A percentile compares a stretch with the other conserved stretches of the same genome.
Conservation (phyloP, 2,797 vertebrate genomes). For the Hipposideros larvatus region DNA sequence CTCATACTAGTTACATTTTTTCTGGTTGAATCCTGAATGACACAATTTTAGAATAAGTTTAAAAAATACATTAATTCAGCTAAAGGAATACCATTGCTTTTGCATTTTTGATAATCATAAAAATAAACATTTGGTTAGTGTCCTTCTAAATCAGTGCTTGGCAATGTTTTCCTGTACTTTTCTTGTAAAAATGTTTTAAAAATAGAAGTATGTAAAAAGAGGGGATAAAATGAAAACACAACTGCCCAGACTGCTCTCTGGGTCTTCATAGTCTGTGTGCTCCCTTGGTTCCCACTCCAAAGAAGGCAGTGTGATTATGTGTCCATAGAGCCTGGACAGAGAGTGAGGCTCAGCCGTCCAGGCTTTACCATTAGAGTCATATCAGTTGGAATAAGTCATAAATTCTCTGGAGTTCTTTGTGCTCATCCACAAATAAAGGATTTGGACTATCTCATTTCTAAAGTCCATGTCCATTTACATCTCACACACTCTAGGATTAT, state of each 20-base stretch:
- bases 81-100: neutral
- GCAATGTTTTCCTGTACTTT: neutral
- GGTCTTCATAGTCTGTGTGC: neutral
- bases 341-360: neutral
- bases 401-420: neutral
- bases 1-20: neutral
- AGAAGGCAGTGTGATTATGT: neutral
- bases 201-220: neutral
- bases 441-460: neutral
- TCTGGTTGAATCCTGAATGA: neutral
- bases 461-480: neutral
- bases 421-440: neutral
- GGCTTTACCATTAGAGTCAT: neutral
- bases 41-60: neutral
- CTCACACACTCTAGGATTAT: neutral
- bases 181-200: neutral
- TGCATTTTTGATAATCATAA: neutral
- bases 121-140: neutral
- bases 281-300: neutral
- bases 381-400: neutral
- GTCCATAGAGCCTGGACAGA: neutral
- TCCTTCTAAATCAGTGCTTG: neutral
- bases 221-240: neutral
- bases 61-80: neutral
- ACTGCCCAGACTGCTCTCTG: neutral